A percentile compares a stretch with the other conserved stretches of the same genome.
Conservation (phyloP, 1,140 invertebrate species). For the Monomorium pharaonis region DNA sequence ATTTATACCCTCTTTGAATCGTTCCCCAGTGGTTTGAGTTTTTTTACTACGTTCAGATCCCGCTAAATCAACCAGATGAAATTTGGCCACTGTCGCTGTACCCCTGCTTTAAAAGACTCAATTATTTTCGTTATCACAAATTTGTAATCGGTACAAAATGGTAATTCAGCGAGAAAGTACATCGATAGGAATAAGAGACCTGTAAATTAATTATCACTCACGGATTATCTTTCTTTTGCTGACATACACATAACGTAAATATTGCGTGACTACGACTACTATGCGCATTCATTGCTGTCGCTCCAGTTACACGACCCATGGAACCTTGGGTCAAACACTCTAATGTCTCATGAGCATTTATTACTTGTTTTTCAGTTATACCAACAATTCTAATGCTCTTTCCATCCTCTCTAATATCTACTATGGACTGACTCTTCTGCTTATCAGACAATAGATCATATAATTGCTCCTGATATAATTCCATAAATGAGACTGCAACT, state of each 20-base stretch:
- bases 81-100: slow-evolving; percentile 90
- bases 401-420: slow-evolving; percentile 94
- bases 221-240: slow-evolving; percentile 88
- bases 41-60: slow-evolving; percentile 97
- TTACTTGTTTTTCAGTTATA: slow-evolving; percentile 89
- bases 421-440: slow-evolving; percentile 88
- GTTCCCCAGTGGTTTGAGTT: slow-evolving; percentile 95
- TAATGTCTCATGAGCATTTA: slow-evolving; percentile 87
- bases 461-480: slow-evolving; percentile 91
- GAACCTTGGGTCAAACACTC: slow-evolving; percentile 91
- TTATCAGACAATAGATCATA: slow-evolving; percentile 91
- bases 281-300: slow-evolving; percentile 97
- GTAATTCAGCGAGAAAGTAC: not conserved
- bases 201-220: slow-evolving; percentile 78
- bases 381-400: slow-evolving; percentile 89
- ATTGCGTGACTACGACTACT: slow-evolving; percentile 97
- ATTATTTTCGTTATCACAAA: slow-evolving; percentile 25
- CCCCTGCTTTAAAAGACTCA: slow-evolving; percentile 84
- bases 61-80: slow-evolving; percentile 96
- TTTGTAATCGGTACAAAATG: not conserved
- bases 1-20: slow-evolving; percentile 97
- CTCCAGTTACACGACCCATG: slow-evolving; percentile 91
- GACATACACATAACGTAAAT: slow-evolving; percentile 93
- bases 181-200: not conserved
- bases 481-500: slow-evolving; percentile 92